phyloP scores from a whole-genome alignment of 2,797 vertebrate genomes.

The Oreortyx pictus region DNA sequence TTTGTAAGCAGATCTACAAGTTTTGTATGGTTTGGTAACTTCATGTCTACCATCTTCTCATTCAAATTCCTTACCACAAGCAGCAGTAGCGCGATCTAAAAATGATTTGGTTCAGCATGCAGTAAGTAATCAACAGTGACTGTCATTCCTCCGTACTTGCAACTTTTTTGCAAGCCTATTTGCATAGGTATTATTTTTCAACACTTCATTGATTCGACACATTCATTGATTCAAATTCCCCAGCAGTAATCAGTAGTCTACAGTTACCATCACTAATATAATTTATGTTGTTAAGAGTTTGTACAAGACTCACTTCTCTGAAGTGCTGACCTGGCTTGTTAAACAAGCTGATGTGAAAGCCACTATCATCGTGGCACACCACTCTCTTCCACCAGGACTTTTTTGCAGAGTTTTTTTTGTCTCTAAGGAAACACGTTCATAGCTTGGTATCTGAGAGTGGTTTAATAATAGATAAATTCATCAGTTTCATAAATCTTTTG shows the following conservation, averaged over 20 bases:
- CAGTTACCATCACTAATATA: neutral
- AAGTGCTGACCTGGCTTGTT: neutral
- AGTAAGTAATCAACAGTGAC: neutral
- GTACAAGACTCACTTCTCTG: constrained; percentile 35
- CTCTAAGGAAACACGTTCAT: constrained; percentile 73
- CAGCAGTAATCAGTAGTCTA: neutral
- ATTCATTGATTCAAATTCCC: neutral
- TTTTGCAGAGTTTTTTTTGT: neutral
- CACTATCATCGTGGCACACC: constrained; percentile 54
- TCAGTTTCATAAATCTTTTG: constrained; percentile 83
- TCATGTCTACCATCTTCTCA: constrained; percentile 1
- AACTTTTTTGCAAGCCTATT: constrained; percentile 9
- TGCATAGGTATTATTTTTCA: neutral
- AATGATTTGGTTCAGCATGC: constrained; percentile 4
- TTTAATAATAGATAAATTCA: constrained; percentile 83
- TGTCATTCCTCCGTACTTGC: neutral
- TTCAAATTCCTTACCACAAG: neutral
- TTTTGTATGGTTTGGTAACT: neutral
- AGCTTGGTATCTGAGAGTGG: constrained; percentile 77
- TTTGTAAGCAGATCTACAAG: constrained; percentile 29
- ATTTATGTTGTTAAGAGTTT: constrained; percentile 20
- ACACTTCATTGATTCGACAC: neutral
- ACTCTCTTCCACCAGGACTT: constrained; percentile 74
- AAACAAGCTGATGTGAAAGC: constrained; percentile 68
- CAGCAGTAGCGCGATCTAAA: constrained; percentile 30